Evolutionary conservation across 1,140 invertebrate genomes (phyloP).

Genomic region (Diorhabda sublineata): DNA sequence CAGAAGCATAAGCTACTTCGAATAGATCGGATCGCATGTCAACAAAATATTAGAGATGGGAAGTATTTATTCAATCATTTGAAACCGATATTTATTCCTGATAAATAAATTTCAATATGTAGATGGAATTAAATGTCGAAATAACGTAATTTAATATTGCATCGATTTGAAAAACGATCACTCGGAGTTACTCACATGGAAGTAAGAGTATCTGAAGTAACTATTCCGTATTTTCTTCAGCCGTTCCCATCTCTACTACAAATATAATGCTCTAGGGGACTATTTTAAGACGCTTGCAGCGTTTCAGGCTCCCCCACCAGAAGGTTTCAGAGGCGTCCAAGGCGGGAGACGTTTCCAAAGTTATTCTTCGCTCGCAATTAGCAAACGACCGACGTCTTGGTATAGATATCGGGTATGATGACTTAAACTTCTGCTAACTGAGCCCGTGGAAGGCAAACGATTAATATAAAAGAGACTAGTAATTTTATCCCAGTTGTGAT

Average conservation of each 20-base stretch:
- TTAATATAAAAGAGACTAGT: conserved; percentile 28
- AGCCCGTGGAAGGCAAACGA: conserved; percentile 56
- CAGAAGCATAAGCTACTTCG: conserved; percentile 2
- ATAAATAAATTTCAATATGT: too few relatives aligned
- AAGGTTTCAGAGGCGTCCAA: conserved; percentile 39
- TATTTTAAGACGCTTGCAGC: neutral
- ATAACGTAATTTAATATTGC: too few relatives aligned
- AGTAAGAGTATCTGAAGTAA: too few relatives aligned
- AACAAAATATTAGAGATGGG: neutral
- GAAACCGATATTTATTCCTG: too few relatives aligned
- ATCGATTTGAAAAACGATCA: too few relatives aligned
- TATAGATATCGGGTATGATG: conserved; percentile 74
- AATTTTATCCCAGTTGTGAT: conserved; percentile 32
- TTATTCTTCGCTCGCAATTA: conserved; percentile 74
- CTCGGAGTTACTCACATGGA: too few relatives aligned
- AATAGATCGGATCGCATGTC: conserved; percentile 10
- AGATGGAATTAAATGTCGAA: too few relatives aligned
- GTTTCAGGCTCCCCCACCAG: conserved; percentile 36
- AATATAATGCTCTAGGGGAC: neutral
- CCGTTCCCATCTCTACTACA: neutral
- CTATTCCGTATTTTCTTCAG: too few relatives aligned
- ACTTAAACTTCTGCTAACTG: conserved; percentile 73
- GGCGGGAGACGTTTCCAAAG: conserved; percentile 46
- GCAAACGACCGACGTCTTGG: conserved; percentile 86
- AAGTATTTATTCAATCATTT: neutral